Evolutionary conservation across 1,140 invertebrate genomes (phyloP).

Genomic region (Bactericera cockerelli): DNA sequence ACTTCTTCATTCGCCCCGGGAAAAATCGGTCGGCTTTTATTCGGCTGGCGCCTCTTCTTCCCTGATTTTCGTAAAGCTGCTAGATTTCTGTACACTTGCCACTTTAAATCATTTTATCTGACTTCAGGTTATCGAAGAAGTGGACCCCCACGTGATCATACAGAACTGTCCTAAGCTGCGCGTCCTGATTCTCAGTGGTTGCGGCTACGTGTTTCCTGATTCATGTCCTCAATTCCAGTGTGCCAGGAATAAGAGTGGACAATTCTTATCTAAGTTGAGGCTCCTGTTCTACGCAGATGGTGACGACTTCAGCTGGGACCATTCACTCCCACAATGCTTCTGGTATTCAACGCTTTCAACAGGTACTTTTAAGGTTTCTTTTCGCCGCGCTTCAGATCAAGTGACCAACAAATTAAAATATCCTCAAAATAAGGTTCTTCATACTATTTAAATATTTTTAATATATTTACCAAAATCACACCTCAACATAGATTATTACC

Average conservation of each 20-base stretch:
- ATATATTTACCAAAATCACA: constrained; percentile 6
- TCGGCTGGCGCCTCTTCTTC: no score
- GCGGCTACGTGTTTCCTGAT: constrained; percentile 21
- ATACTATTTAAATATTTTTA: not conserved
- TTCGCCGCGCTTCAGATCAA: not conserved
- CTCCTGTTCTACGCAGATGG: constrained; percentile 26
- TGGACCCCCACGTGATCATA: constrained; percentile 24
- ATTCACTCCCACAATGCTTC: constrained; percentile 25
- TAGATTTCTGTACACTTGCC: no score
- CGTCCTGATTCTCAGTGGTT: constrained; percentile 24
- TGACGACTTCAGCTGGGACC: constrained; percentile 27
- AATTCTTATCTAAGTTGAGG: constrained; percentile 10
- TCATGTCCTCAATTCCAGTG: constrained; percentile 17
- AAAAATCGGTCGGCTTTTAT: no score
- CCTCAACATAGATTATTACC: not conserved
- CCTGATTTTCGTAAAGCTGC: no score
- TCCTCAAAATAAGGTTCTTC: not conserved
- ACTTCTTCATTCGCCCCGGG: no score
- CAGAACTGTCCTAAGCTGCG: constrained; percentile 21
- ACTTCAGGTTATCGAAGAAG: constrained; percentile 26
- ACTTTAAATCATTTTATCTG: no score
- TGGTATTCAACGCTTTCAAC: constrained; percentile 21
- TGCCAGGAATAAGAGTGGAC: not conserved
- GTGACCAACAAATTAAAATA: not conserved
- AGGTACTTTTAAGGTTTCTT: no score